Evolutionary conservation across 2,113 vertebrate species (phyloP).

Genomic region (Chloropsis hardwickii): DNA sequence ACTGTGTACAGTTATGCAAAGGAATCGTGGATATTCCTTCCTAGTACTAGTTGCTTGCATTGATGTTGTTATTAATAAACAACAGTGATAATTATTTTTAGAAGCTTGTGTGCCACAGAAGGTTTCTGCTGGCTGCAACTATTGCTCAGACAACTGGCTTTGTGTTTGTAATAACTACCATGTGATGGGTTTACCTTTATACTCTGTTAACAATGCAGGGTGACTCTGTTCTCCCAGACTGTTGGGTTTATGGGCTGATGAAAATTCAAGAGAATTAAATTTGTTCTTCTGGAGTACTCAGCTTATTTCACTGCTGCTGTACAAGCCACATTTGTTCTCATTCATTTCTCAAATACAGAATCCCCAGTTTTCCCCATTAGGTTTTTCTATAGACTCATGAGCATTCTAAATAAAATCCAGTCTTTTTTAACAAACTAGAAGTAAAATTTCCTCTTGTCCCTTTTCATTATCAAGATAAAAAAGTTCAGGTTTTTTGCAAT

Average conservation of each 20-base stretch:
- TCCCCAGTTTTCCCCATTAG: neutral
- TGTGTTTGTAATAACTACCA: neutral
- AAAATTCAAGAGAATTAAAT: conserved; percentile 33
- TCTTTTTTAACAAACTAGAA: neutral
- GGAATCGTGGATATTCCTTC: neutral
- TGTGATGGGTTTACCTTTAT: neutral
- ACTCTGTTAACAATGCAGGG: neutral
- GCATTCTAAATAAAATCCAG: neutral
- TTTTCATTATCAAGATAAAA: neutral
- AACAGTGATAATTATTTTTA: neutral
- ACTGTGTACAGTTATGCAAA: neutral
- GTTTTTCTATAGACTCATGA: neutral
- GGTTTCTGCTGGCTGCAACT: conserved; percentile 39
- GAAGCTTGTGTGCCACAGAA: neutral
- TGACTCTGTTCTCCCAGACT: neutral
- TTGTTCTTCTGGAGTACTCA: conserved; percentile 7
- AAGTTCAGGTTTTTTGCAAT: neutral
- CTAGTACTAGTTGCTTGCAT: neutral
- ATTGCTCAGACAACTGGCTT: neutral
- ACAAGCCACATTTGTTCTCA: neutral
- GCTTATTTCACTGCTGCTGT: neutral
- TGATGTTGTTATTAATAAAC: conserved; percentile 16
- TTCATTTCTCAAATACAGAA: neutral
- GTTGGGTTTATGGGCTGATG: neutral
- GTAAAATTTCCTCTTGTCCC: neutral